Conservation (phyloP, 2,888 invertebrate genomes). For the Herminia tarsipennalis region DNA sequence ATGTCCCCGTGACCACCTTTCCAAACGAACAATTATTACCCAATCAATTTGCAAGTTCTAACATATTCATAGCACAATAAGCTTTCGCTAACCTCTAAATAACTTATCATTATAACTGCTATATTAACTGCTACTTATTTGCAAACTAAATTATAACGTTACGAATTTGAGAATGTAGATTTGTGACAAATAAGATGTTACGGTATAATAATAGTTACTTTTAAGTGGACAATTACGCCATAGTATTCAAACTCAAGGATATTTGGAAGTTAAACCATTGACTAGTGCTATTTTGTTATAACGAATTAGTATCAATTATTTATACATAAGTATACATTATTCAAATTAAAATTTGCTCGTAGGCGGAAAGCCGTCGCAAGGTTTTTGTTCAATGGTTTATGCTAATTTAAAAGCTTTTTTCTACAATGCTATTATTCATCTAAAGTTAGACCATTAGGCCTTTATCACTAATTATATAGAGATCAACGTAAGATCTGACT, state of each 20-base stretch:
- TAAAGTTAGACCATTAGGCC: too few relatives aligned
- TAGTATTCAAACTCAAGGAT: conserved; percentile 30
- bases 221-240: conserved; percentile 36
- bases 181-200: conserved; percentile 45
- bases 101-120: too few relatives aligned
- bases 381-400: background rate
- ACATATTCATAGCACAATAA: conserved; percentile 33
- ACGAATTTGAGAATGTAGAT: conserved; percentile 25
- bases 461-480: too few relatives aligned
- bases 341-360: background rate
- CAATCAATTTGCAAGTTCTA: conserved; percentile 39
- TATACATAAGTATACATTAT: conserved; percentile 4
- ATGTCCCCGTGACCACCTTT: conserved; percentile 13
- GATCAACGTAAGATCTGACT: too few relatives aligned
- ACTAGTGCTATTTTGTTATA: conserved; percentile 14
- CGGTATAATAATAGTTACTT: conserved; percentile 18
- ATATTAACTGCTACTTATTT: conserved; percentile 36
- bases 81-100: conserved; percentile 49
- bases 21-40: conserved; percentile 37
- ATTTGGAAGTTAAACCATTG: conserved; percentile 18
- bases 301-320: conserved; percentile 14
- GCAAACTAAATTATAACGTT: conserved; percentile 32
- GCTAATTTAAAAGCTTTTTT: too few relatives aligned
- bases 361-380: background rate
- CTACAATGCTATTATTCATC: too few relatives aligned